Percentiles rank a stretch among this genome's conserved stretches.
phyloP scores from a whole-genome alignment of 2,113 vertebrate species.

The Rhinogobius similis region DNA sequence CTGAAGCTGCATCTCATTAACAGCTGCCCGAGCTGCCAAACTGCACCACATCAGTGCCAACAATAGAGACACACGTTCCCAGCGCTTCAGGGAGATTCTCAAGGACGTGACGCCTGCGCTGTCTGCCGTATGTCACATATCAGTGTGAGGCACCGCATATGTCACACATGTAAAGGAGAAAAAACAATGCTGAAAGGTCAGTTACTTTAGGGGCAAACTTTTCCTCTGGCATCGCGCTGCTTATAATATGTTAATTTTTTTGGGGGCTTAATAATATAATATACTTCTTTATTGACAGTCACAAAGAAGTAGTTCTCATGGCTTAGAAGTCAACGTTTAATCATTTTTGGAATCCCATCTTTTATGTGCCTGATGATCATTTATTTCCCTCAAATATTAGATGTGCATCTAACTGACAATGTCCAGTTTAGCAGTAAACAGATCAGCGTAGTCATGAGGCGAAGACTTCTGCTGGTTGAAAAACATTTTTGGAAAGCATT shows the following conservation, averaged over 20 bases:
- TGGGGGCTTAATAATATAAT: too few species aligned
- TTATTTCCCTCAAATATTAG: constrained; percentile 40
- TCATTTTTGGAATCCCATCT: too few species aligned
- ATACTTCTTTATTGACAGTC: too few species aligned
- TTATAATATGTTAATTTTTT: background rate
- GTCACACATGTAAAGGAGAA: background rate
- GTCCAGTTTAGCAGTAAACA: constrained; percentile 34
- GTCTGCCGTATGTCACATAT: constrained; percentile 17
- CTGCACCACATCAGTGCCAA: constrained; percentile 36
- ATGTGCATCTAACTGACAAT: constrained; percentile 37
- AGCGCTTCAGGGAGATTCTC: constrained; percentile 43
- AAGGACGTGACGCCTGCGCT: constrained; percentile 33
- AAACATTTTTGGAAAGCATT: constrained; percentile 5
- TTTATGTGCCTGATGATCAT: constrained; percentile 21
- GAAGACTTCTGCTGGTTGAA: constrained; percentile 13
- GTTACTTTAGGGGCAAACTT: background rate
- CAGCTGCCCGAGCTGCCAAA: constrained; percentile 35
- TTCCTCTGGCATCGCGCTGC: background rate
- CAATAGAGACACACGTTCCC: constrained; percentile 19
- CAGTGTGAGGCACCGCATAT: constrained; percentile 3
- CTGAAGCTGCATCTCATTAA: constrained; percentile 55
- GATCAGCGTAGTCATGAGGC: constrained; percentile 35
- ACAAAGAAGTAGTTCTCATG: too few species aligned
- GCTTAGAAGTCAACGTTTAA: background rate
- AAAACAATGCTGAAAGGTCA: background rate